These are phyloP conservation scores for Noctua fimbriata DNA, from an alignment of 2,888 invertebrate species.

Conservation along the genomic window DNA sequence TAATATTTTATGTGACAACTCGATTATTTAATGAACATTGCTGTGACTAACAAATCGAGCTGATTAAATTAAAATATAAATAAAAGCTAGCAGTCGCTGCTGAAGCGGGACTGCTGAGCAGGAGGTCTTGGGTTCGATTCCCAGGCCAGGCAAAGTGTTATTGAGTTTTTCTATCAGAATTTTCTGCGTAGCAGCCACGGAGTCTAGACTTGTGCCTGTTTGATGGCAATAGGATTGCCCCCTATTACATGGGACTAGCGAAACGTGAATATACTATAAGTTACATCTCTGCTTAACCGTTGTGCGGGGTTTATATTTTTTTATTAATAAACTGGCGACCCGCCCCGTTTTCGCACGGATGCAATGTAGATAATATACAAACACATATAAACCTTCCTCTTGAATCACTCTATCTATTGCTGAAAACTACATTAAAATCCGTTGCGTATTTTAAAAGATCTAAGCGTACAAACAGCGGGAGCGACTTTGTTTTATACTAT, in stretches of 20 bases:
- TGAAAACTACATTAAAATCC: too few relatives aligned
- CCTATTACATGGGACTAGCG: neutral
- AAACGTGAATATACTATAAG: too few relatives aligned
- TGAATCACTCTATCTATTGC: too few relatives aligned
- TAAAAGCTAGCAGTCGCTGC: neutral
- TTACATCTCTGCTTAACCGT: neutral
- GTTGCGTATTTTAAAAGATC: too few relatives aligned
- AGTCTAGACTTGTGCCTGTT: neutral
- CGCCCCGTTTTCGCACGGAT: too few relatives aligned
- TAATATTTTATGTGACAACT: conserved; percentile 72
- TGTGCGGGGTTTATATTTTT: neutral
- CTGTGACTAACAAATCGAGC: conserved; percentile 69
- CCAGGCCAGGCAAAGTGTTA: neutral
- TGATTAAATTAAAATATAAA: conserved; percentile 58
- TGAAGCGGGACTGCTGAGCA: neutral
- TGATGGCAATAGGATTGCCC: neutral
- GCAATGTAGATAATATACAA: too few relatives aligned
- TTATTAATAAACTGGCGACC: too few relatives aligned
- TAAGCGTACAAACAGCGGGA: too few relatives aligned
- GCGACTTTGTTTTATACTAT: too few relatives aligned
- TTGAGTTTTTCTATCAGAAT: neutral
- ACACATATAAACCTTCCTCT: too few relatives aligned
- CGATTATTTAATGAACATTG: conserved; percentile 73
- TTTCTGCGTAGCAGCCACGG: neutral
- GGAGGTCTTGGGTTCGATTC: neutral